These are phyloP conservation scores for Cenopis cana DNA, from an alignment of 2,888 invertebrate genomes.

Conservation along the genomic window DNA sequence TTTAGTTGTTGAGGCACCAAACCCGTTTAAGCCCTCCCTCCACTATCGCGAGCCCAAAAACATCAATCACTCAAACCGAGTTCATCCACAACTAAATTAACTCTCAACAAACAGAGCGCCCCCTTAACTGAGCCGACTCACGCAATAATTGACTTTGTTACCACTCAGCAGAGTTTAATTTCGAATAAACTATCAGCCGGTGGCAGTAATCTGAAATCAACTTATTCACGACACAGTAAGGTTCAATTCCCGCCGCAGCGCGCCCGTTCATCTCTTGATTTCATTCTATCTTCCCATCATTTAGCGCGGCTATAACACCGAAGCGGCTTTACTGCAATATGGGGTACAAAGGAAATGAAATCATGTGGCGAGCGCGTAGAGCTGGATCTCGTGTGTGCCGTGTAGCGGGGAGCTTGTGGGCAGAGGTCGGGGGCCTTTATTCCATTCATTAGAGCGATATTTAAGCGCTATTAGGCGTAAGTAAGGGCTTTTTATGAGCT, in stretches of 20 bases:
- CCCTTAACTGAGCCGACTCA: constrained; percentile 60
- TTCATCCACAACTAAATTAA: constrained; percentile 83
- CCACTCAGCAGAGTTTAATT: constrained; percentile 51
- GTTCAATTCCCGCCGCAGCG: constrained; percentile 59
- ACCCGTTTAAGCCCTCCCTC: constrained; percentile 27
- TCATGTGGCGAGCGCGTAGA: constrained; percentile 48
- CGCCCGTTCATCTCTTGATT: constrained; percentile 66
- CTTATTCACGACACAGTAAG: constrained; percentile 55
- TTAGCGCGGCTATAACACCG: constrained; percentile 54
- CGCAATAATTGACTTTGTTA: constrained; percentile 58
- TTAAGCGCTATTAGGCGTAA: constrained; percentile 66
- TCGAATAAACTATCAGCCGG: constrained; percentile 46
- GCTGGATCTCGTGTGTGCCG: constrained; percentile 47
- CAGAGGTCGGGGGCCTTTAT: constrained; percentile 58
- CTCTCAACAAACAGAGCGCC: constrained; percentile 69
- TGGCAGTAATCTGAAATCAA: constrained; percentile 48
- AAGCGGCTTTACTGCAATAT: constrained; percentile 54
- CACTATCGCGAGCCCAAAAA: constrained; percentile 60
- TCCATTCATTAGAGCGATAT: constrained; percentile 68
- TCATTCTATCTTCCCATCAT: constrained; percentile 73
- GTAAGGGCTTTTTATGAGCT: constrained; percentile 55
- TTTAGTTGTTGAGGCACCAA: constrained; percentile 27
- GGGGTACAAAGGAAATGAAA: constrained; percentile 45
- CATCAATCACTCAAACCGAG: constrained; percentile 81
- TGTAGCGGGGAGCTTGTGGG: constrained; percentile 30